Evolutionary conservation across 2,113 vertebrate genomes (phyloP).

Genomic region (Aptenodytes patagonicus): DNA sequence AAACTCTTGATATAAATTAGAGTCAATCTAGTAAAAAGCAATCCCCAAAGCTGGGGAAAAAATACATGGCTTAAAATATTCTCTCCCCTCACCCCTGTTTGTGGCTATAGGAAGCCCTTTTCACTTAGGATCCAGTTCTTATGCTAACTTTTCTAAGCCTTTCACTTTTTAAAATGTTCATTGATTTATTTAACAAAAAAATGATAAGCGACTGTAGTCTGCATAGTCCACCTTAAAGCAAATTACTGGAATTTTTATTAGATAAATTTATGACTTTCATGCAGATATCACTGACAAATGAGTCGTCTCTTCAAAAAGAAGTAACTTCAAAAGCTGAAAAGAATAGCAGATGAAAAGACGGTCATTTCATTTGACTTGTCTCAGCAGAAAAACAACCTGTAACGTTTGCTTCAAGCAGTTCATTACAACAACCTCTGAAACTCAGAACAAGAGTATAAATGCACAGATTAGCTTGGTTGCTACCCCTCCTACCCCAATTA

Average conservation of each 20-base stretch:
- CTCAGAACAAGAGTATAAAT: background rate
- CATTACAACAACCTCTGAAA: constrained; percentile 27
- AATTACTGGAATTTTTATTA: background rate
- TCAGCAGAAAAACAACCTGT: constrained; percentile 28
- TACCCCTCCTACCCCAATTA: background rate
- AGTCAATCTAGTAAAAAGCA: background rate
- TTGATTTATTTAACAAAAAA: background rate
- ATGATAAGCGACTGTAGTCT: background rate
- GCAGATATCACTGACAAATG: background rate
- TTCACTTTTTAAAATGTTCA: background rate
- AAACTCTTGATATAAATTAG: background rate
- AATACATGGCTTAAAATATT: background rate
- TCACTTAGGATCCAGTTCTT: background rate
- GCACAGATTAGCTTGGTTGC: background rate
- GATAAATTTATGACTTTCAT: background rate
- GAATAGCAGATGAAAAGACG: constrained; percentile 8
- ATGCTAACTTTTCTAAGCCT: background rate
- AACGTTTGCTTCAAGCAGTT: constrained; percentile 16
- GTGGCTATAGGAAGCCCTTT: background rate
- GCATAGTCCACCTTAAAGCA: background rate
- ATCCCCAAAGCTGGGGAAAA: background rate
- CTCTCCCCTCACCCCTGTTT: background rate
- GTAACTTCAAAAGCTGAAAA: constrained; percentile 31
- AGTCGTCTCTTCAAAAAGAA: background rate
- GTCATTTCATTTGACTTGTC: constrained; percentile 43